These are phyloP conservation scores for Lucilia sericata DNA, from an alignment of 1,140 invertebrate species.

Conservation along the genomic window DNA sequence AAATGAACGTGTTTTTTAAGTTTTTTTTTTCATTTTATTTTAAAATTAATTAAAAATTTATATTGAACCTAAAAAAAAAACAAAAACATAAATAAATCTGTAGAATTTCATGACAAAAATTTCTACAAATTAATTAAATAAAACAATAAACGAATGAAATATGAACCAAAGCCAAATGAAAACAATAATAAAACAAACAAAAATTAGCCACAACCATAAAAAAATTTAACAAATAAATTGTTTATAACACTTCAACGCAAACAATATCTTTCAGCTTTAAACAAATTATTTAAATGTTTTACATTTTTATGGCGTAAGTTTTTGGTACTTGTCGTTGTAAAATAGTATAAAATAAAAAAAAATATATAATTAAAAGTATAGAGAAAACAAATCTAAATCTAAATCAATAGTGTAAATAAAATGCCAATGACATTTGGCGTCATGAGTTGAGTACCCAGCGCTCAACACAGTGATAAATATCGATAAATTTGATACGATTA, in stretches of 20 bases:
- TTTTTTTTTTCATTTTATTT: neutral
- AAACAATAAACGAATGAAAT: neutral
- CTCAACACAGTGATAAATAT: neutral
- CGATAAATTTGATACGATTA: constrained; percentile 6
- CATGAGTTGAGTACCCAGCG: neutral
- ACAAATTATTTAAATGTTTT: neutral
- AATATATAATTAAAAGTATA: neutral
- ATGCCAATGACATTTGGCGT: constrained; percentile 32
- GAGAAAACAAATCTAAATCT: neutral
- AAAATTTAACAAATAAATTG: neutral
- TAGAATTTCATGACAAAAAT: neutral
- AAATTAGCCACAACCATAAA: neutral
- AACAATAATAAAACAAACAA: no score
- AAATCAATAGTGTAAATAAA: constrained; percentile 33
- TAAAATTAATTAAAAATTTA: no score
- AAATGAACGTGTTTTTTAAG: constrained; percentile 25
- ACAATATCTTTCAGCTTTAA: neutral
- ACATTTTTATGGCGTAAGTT: neutral
- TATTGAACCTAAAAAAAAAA: no score
- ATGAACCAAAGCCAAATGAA: neutral
- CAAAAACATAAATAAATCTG: neutral
- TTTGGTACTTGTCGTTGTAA: neutral
- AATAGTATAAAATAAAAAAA: neutral
- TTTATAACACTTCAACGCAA: neutral
- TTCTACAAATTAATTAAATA: neutral